phyloP scores from a whole-genome alignment of 2,797 vertebrate genomes.

The Sternotherus odoratus region DNA sequence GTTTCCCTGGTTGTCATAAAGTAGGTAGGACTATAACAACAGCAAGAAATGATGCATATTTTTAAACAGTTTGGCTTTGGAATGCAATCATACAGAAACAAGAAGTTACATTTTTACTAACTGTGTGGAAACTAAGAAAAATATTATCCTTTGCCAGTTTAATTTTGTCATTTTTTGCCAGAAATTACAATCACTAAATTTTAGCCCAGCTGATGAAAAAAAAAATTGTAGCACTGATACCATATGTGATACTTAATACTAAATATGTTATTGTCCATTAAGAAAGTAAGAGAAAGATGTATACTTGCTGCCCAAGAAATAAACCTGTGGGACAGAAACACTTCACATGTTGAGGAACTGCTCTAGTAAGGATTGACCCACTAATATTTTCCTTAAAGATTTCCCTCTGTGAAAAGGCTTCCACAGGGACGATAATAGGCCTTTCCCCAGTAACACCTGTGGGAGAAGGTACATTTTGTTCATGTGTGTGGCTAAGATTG shows the following conservation, averaged over 20 bases:
- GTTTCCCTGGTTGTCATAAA: conserved; percentile 15
- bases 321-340: neutral
- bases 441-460: neutral
- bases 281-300: neutral
- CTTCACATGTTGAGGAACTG: fast-evolving
- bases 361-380: neutral
- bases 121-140: neutral
- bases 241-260: neutral
- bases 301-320: neutral
- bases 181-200: conserved; percentile 43
- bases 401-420: neutral
- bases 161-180: neutral
- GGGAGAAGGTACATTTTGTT: no score
- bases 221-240: neutral
- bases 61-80: neutral
- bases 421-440: neutral
- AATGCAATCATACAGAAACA: neutral
- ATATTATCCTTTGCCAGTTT: neutral
- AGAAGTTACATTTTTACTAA: neutral
- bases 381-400: neutral
- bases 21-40: neutral
- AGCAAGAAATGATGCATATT: neutral
- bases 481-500: no score
- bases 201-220: neutral
- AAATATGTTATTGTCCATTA: neutral